Percentiles rank a stretch among this genome's conserved stretches.
Conservation (phyloP, 2,888 invertebrate species). For the Cryptocephalus moraei region DNA sequence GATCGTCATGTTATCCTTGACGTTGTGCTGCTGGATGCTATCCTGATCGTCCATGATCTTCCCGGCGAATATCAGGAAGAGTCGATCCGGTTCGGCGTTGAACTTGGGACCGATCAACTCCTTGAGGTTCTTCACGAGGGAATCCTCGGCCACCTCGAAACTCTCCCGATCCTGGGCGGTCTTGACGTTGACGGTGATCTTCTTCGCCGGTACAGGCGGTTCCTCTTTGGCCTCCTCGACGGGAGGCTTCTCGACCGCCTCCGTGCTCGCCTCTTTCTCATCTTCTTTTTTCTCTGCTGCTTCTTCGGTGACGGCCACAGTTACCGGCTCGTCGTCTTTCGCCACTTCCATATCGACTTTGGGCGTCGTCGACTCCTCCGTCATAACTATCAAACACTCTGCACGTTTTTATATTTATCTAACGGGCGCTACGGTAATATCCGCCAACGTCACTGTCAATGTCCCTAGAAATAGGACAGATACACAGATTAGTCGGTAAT, state of each 20-base stretch:
- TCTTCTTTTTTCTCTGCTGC: background rate
- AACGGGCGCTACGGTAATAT: constrained; percentile 11
- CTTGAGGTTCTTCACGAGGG: constrained; percentile 82
- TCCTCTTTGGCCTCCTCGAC: background rate
- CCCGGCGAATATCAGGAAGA: constrained; percentile 95
- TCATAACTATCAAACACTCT: no score
- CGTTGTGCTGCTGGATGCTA: constrained; percentile 73
- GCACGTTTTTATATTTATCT: no score
- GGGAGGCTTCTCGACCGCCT: background rate
- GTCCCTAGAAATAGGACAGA: constrained; percentile 16
- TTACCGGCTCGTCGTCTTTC: constrained; percentile 6
- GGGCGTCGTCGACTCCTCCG: no score
- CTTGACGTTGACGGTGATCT: constrained; percentile 83
- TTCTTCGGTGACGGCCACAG: background rate
- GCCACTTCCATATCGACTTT: constrained; percentile 13
- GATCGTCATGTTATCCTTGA: constrained; percentile 91
- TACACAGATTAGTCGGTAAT: constrained; percentile 6
- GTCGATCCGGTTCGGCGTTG: constrained; percentile 73
- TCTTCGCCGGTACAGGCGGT: constrained; percentile 25
- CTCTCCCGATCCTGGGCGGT: constrained; percentile 87
- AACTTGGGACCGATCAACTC: constrained; percentile 75
- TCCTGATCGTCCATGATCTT: constrained; percentile 97
- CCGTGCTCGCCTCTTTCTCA: background rate
- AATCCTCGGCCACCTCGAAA: constrained; percentile 75
- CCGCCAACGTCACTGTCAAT: constrained; percentile 16